Base-by-base conservation (phyloP, 2,888 invertebrate species). In the Gnatocerus cornutus region DNA sequence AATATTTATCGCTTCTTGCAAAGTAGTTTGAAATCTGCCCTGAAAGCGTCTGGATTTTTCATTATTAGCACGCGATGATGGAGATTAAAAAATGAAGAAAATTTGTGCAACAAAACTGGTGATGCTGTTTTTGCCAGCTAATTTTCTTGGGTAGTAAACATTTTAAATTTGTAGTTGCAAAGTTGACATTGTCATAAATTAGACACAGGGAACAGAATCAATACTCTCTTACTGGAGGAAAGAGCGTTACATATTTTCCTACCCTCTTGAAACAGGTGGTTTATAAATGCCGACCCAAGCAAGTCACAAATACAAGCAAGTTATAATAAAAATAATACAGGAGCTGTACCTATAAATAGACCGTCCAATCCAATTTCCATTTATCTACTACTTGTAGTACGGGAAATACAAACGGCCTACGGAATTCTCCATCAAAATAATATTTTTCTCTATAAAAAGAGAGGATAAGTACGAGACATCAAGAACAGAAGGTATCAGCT, bases 401-500 rank as follows among this genome's bases (percentile, higher is more conserved):
- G 12, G 12, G 12, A 41, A 41, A 10, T 41, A 41, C 5, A 10
- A 41, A 6, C 41, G 41, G 12, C 12, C 10, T n/a, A 27, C 50
- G 50, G 1, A 10, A 12, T 13, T 41, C 41, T 13, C 55, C 30
- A 9, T 8, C 33, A n/a, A 33, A 52, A 39, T 48, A 55, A 53
- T 43, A 58, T 45, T 58, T 58, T 45, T 43, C 58, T 58, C 27
- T 13, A 10, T 52, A 41, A 62, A 62, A 8, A 48, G 37, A 9
- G 33, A 8, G 46, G 39, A 52, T 52, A 43, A 29, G 39, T 52
- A 52, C 30, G 48, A 64, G 13, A 37, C 58, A 55, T 64, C 53
- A 45, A 16, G 33, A 55, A 46, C 64, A 45, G 33, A 53, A 43
- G 45, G 66, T 39, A 59, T 33, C 37, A 62, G 53, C 52, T 52